These are phyloP conservation scores for Geothlypis trichas DNA, from an alignment of 2,113 vertebrate genomes.

Conservation along the genomic window DNA sequence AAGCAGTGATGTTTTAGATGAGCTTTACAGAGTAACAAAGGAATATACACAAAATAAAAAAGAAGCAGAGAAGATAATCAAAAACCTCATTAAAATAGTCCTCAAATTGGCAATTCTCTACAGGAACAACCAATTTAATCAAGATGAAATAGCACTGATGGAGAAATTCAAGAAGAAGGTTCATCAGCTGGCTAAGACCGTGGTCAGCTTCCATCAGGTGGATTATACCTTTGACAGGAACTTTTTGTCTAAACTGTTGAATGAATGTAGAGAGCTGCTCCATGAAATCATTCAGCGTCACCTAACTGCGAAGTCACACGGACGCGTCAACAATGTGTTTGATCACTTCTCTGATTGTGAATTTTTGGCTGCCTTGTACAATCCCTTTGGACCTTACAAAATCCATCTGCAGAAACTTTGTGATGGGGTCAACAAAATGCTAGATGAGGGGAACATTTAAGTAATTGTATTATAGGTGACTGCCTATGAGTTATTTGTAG, in stretches of 20 bases:
- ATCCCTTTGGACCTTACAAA: constrained; percentile 83
- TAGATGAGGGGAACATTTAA: constrained; percentile 88
- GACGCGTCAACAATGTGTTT: constrained; percentile 84
- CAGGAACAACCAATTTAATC: constrained; percentile 84
- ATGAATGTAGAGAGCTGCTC: constrained; percentile 81
- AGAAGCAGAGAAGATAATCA: constrained; percentile 85
- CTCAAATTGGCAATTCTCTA: constrained; percentile 87
- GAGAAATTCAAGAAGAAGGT: constrained; percentile 89
- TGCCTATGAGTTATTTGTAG: constrained; percentile 33
- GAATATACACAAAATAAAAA: constrained; percentile 84
- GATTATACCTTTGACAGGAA: constrained; percentile 86
- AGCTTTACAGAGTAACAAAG: constrained; percentile 84
- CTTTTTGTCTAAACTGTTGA: constrained; percentile 80
- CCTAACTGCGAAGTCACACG: constrained; percentile 84
- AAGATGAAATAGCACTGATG: constrained; percentile 81
- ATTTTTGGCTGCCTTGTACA: constrained; percentile 85
- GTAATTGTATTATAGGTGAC: not conserved
- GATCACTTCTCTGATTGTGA: constrained; percentile 88
- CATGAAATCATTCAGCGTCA: constrained; percentile 85
- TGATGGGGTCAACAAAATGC: constrained; percentile 85
- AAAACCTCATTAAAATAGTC: constrained; percentile 86
- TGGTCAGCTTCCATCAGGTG: constrained; percentile 88
- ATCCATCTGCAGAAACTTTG: constrained; percentile 85
- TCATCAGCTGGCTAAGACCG: constrained; percentile 86
- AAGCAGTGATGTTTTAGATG: constrained; percentile 85